Conservation (phyloP, 2,113 vertebrate species). For the Anas platyrhynchos region DNA sequence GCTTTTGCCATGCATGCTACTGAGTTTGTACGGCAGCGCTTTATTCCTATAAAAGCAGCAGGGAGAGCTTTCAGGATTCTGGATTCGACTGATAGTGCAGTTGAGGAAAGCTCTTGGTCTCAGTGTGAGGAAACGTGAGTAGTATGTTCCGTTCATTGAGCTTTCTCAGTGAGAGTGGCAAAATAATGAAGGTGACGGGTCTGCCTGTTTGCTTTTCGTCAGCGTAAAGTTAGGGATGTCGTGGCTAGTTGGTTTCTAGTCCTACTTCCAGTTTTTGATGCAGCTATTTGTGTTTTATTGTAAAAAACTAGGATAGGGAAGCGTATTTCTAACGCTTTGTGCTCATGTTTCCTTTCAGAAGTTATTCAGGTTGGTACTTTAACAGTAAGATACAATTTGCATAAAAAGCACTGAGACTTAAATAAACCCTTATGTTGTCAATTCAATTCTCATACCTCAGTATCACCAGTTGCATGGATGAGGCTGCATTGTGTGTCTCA, state of each 20-base stretch:
- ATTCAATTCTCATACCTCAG: fast-evolving
- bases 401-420: not conserved
- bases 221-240: not conserved
- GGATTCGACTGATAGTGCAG: fast-evolving
- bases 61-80: not conserved
- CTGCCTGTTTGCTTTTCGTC: not conserved
- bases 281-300: not conserved
- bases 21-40: not conserved
- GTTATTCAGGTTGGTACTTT: not conserved
- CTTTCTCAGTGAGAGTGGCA: not conserved
- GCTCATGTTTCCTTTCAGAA: not conserved
- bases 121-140: not conserved
- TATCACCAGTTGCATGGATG: not conserved
- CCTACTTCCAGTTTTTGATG: not conserved
- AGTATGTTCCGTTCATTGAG: fast-evolving
- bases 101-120: not conserved
- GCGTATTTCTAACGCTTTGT: not conserved
- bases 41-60: not conserved
- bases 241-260: not conserved
- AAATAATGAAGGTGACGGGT: not conserved
- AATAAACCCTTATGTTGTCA: not conserved
- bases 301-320: not conserved
- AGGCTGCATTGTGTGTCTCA: not conserved
- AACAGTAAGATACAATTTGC: not conserved
- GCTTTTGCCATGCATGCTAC: not conserved